Evolutionary conservation across 2,888 invertebrate genomes (phyloP).

Genomic region (Troglohyphantes excavatus): DNA sequence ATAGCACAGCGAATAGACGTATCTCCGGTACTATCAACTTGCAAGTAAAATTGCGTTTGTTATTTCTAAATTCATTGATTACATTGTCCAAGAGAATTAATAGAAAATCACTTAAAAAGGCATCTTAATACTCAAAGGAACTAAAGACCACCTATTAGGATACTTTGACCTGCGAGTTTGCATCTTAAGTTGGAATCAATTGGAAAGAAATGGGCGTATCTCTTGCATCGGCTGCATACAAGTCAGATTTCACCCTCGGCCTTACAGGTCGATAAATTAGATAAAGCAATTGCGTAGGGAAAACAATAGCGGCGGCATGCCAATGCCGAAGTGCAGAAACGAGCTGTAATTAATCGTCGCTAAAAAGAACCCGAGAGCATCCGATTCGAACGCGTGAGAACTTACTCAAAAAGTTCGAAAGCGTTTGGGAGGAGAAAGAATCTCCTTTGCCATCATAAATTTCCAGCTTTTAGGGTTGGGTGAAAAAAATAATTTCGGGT

Average conservation of each 20-base stretch:
- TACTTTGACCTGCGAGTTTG: neutral
- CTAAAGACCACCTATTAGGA: constrained; percentile 9
- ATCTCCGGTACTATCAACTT: no score
- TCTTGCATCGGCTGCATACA: neutral
- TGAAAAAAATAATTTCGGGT: neutral
- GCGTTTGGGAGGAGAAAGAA: constrained; percentile 56
- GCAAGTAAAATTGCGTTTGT: no score
- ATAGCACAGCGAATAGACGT: no score
- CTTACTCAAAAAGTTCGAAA: constrained; percentile 66
- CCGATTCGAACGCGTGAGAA: constrained; percentile 43
- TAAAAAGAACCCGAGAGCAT: constrained; percentile 40
- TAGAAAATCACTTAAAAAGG: no score
- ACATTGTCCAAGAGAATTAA: no score
- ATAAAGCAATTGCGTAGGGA: constrained; percentile 28
- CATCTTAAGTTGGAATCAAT: neutral
- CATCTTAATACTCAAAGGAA: no score
- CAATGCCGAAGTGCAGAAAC: constrained; percentile 38
- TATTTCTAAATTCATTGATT: no score
- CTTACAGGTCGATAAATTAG: constrained; percentile 38
- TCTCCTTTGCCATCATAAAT: constrained; percentile 65
- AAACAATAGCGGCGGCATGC: constrained; percentile 40
- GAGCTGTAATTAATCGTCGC: constrained; percentile 50
- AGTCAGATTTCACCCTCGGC: neutral
- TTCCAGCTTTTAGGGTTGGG: constrained; percentile 9
- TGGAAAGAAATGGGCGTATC: neutral